Conservation (phyloP, 2,888 invertebrate genomes). For the Lomographa bimaculata region DNA sequence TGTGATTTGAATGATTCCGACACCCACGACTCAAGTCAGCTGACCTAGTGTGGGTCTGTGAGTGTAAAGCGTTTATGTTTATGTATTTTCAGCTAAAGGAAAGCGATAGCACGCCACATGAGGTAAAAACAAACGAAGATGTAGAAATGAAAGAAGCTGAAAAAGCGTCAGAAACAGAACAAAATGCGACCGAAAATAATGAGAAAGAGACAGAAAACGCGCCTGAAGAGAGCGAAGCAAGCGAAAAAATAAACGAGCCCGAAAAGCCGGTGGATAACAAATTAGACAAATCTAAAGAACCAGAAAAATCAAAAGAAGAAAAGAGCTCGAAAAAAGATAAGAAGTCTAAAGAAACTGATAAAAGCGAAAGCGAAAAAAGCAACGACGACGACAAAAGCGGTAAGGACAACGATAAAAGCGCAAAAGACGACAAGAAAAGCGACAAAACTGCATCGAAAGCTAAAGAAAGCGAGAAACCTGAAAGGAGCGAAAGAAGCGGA, state of each 20-base stretch:
- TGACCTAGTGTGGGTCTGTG: too few species aligned
- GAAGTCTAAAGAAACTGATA: slow-evolving; percentile 17
- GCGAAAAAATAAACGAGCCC: slow-evolving; percentile 2
- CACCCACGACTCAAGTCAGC: too few species aligned
- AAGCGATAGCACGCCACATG: slow-evolving; percentile 7
- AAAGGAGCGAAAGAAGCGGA: neutral
- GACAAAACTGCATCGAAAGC: neutral
- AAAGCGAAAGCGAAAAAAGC: slow-evolving; percentile 7
- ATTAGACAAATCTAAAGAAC: slow-evolving; percentile 5
- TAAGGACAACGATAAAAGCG: neutral
- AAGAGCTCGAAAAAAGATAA: slow-evolving; percentile 14
- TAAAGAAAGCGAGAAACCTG: too few species aligned
- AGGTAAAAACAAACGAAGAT: slow-evolving; percentile 9
- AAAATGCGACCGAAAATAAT: slow-evolving; percentile 4
- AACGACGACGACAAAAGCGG: slow-evolving; percentile 1
- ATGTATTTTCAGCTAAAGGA: slow-evolving; percentile 24
- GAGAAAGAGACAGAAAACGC: slow-evolving; percentile 13
- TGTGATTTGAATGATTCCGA: too few species aligned
- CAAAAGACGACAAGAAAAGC: neutral
- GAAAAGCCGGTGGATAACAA: slow-evolving; percentile 4
- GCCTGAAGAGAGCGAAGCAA: slow-evolving; percentile 12
- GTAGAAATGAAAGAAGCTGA: slow-evolving; percentile 17
- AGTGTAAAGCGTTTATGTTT: too few species aligned
- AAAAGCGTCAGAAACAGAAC: slow-evolving; percentile 6
- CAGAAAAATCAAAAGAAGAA: slow-evolving; percentile 18